Percentiles rank a stretch among this genome's conserved stretches.
Evolutionary conservation across 2,888 invertebrate species (phyloP).

Genomic region (Meganola albula): DNA sequence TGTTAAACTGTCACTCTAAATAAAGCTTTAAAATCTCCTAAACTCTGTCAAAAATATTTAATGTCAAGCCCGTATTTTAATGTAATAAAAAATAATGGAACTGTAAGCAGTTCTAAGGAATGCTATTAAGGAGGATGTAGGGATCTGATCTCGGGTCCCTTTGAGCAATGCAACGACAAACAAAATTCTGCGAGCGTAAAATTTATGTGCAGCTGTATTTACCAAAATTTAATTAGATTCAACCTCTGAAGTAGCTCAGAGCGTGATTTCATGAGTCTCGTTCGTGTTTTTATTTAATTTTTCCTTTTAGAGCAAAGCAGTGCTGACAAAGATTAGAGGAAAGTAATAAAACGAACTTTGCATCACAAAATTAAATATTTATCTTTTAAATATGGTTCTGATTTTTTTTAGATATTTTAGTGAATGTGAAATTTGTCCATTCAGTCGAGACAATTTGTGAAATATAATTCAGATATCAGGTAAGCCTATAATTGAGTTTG

Average conservation of each 20-base stretch:
- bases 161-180: conserved; percentile 34
- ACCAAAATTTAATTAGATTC: conserved; percentile 53
- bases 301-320: conserved; percentile 19
- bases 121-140: background rate
- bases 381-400: too few species aligned
- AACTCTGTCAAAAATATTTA: background rate
- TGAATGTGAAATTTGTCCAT: too few species aligned
- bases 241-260: conserved; percentile 30
- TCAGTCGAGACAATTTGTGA: too few species aligned
- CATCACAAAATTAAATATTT: conserved; percentile 11
- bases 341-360: too few species aligned
- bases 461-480: too few species aligned
- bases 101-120: background rate
- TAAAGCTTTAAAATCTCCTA: background rate
- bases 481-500: too few species aligned
- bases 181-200: conserved; percentile 38
- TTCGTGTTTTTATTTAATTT: conserved; percentile 27
- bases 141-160: background rate
- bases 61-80: too few species aligned
- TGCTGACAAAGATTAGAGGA: too few species aligned
- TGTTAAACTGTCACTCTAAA: conserved; percentile 2
- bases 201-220: conserved; percentile 42
- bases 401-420: too few species aligned
- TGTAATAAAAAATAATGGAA: background rate
- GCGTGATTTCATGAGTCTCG: conserved; percentile 34